Evolutionary conservation across 2,888 invertebrate species (phyloP), one percentile per base, ranked within the genome.

Genomic region (Ornithoptera alexandrae): DNA sequence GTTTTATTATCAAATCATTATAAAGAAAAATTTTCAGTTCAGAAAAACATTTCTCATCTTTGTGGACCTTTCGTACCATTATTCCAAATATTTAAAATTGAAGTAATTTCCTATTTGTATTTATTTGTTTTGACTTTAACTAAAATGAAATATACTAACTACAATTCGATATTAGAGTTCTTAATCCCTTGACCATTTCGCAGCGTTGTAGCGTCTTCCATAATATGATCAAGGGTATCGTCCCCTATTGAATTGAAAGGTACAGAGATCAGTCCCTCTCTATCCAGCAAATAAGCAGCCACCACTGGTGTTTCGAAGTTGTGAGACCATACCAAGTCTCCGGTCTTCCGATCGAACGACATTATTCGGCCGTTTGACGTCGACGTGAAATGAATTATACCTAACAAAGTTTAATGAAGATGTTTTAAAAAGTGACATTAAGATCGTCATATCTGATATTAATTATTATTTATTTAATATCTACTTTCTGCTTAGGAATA

Each of bases 171-270:
- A 75, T 94, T 94, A 8, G 93, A 93, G 77, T 93, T 92, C 78
- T 92, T 92, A 58, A 94, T 94, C 22, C 94, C 94, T 73, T 93
- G 93, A 24, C 94, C 94, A 65, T 93, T 93, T 73, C 90, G 93
- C 57, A 93, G 73, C 0, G 90, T 90, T 0, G 88, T 87, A 0
- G 94, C 94, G 75, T 94, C 94, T 73, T 94, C 94, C 82, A 94
- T 87, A 60, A 94, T 94, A 74, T 95, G 95, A 77, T 95, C 94
- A 69, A 98, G 93, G 0, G 98, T 97, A 77, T 96, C 96, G 76
- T 97, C 96, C 0, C 98, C 97, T 61, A 98, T 95, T 46, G 97
- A 97, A 65, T 97, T 97, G 86, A 98, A 98, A 0, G 98, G 98
- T 62, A 97, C 95, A 67, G 96, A 95, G 59, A 97, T 93, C 65